Evolutionary conservation across 2,797 vertebrate species (phyloP).

Genomic region (Macroramphosus scolopax): DNA sequence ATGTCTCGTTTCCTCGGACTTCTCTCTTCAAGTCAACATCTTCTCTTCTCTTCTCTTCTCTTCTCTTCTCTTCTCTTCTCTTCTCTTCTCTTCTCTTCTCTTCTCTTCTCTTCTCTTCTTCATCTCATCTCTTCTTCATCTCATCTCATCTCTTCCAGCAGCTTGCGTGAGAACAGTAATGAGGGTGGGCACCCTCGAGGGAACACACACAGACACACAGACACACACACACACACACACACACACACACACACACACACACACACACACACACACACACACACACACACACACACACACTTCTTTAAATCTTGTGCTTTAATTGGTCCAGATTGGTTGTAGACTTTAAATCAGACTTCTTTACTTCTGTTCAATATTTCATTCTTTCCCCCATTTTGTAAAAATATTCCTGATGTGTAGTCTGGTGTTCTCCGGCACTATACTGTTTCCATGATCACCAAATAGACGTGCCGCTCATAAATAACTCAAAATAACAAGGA

Average conservation of each 20-base stretch:
- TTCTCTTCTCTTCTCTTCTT: conserved; percentile 23
- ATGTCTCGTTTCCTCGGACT: conserved; percentile 18
- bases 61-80: too few species aligned
- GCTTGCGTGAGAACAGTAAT: conserved; percentile 22
- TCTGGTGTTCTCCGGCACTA: too few species aligned
- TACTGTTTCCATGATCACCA: too few species aligned
- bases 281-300: too few species aligned
- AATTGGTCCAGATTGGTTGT: conserved; percentile 65
- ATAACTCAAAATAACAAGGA: too few species aligned
- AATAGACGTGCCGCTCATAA: too few species aligned
- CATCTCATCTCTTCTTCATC: conserved; percentile 9
- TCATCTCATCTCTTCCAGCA: too few species aligned
- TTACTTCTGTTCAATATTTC: conserved; percentile 5
- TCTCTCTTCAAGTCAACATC: conserved; percentile 36
- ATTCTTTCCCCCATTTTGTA: conserved; percentile 13
- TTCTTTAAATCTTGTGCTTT: conserved; percentile 57
- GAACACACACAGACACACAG: conserved; percentile 16
- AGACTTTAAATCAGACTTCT: conserved; percentile 16
- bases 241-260: too few species aligned
- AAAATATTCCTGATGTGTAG: too few species aligned
- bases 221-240: conserved; percentile 16
- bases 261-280: too few species aligned
- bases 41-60: too few species aligned
- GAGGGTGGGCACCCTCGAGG: conserved; percentile 23
- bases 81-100: too few species aligned